phyloP scores from a whole-genome alignment of 2,888 invertebrate genomes.

The Nebria brevicollis region DNA sequence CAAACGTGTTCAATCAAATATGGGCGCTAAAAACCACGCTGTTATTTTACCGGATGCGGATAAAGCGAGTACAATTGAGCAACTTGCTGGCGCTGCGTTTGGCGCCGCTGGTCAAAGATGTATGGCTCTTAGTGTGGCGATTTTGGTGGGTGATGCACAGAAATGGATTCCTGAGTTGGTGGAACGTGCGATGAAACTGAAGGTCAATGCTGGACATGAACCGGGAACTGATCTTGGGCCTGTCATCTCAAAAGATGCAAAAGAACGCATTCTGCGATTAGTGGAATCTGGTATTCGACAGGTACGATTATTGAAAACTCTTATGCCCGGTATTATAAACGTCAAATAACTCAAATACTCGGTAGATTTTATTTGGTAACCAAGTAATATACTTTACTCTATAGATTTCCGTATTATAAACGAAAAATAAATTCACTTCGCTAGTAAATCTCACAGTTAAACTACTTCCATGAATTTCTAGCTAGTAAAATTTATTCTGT shows the following conservation, averaged over 20 bases:
- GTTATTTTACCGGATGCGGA: conserved; percentile 97
- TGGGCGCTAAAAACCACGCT: conserved; percentile 99
- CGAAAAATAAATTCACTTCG: too few relatives aligned
- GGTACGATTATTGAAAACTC: conserved; percentile 59
- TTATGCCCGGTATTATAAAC: too few relatives aligned
- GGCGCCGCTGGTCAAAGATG: conserved; percentile 99
- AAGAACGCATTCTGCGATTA: conserved; percentile 81
- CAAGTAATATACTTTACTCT: too few relatives aligned
- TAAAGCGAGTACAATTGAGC: conserved; percentile 95
- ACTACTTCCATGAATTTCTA: too few relatives aligned
- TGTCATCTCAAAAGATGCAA: conserved; percentile 92
- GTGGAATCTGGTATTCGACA: conserved; percentile 77
- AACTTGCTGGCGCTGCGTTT: conserved; percentile 91
- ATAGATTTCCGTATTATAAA: too few relatives aligned
- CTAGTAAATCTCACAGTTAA: too few relatives aligned
- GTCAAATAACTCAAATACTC: too few relatives aligned
- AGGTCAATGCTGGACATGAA: conserved; percentile 90
- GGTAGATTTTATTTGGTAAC: too few relatives aligned
- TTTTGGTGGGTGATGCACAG: conserved; percentile 89
- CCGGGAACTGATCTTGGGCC: conserved; percentile 89
- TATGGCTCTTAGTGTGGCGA: conserved; percentile 96
- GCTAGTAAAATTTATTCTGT: too few relatives aligned
- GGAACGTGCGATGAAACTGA: conserved; percentile 80
- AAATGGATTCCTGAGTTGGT: conserved; percentile 95
- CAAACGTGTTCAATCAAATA: conserved; percentile 93